A percentile compares a stretch with the other conserved stretches of the same genome.
These are phyloP conservation scores for Otolemur crassicaudatus DNA, from an alignment of 2,797 vertebrate species.

Conservation along the genomic window DNA sequence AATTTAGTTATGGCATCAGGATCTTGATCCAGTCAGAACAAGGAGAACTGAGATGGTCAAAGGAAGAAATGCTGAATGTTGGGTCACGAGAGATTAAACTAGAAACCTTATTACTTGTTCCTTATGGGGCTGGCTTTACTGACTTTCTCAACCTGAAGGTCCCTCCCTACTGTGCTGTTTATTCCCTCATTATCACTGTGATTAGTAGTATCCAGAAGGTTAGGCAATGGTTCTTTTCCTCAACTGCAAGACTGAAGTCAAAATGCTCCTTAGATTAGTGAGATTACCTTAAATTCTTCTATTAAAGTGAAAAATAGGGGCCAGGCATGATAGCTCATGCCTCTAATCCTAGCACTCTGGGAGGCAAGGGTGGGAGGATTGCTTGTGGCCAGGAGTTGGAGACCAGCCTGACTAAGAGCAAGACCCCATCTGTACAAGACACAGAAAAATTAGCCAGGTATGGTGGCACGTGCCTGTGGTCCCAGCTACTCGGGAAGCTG, in stretches of 20 bases:
- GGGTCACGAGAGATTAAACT: not conserved
- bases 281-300: slow-evolving; percentile 34
- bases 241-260: not conserved
- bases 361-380: not conserved
- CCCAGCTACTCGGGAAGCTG: not conserved
- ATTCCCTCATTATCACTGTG: not conserved
- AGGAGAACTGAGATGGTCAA: slow-evolving; percentile 57
- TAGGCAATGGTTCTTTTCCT: not conserved
- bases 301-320: not conserved
- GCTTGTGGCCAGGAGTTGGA: not conserved
- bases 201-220: not conserved
- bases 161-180: not conserved
- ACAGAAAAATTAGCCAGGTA: not conserved
- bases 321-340: not conserved
- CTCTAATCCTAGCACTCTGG: not conserved
- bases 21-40: slow-evolving; percentile 75
- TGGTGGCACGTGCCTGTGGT: not conserved
- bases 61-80: slow-evolving; percentile 66
- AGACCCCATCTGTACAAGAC: not conserved
- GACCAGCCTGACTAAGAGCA: not conserved
- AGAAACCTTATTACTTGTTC: not conserved
- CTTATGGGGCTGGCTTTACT: not conserved
- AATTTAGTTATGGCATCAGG: slow-evolving; percentile 36
- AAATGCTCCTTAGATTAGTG: not conserved
- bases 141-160: not conserved